Percentiles rank a stretch among this genome's conserved stretches.
phyloP scores from a whole-genome alignment of 2,888 invertebrate species.

The Meiosimyza platycephala region DNA sequence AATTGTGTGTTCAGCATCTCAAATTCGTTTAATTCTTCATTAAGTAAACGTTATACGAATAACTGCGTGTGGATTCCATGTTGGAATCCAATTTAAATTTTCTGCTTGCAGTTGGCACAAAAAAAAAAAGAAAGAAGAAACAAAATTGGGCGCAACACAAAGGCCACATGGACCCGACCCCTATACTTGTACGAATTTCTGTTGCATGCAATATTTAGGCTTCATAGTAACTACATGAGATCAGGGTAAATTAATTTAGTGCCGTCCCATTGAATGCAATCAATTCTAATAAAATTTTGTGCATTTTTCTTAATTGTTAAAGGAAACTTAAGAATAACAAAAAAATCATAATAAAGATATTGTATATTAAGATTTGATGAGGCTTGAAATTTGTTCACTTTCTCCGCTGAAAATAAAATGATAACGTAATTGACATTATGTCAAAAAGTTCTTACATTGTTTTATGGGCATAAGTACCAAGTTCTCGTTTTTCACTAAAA shows the following conservation, averaged over 20 bases:
- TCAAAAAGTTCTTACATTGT: too few species aligned
- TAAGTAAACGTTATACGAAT: not conserved
- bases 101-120: not conserved
- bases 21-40: not conserved
- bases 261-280: too few species aligned
- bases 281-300: not conserved
- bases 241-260: not conserved
- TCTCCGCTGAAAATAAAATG: too few species aligned
- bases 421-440: too few species aligned
- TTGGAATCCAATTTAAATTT: conserved; percentile 21
- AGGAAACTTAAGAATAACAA: not conserved
- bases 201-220: conserved; percentile 4
- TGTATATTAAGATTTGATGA: too few species aligned
- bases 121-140: not conserved
- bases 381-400: too few species aligned
- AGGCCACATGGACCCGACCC: not conserved
- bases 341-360: too few species aligned
- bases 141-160: not conserved
- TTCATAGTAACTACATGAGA: not conserved
- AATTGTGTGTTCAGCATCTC: conserved; percentile 11
- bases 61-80: not conserved
- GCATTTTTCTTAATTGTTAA: not conserved
- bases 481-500: too few species aligned
- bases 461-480: too few species aligned
- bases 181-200: not conserved